These are phyloP conservation scores for Sylvilagus floridanus DNA, from an alignment of 2,797 vertebrate species.

Conservation along the genomic window DNA sequence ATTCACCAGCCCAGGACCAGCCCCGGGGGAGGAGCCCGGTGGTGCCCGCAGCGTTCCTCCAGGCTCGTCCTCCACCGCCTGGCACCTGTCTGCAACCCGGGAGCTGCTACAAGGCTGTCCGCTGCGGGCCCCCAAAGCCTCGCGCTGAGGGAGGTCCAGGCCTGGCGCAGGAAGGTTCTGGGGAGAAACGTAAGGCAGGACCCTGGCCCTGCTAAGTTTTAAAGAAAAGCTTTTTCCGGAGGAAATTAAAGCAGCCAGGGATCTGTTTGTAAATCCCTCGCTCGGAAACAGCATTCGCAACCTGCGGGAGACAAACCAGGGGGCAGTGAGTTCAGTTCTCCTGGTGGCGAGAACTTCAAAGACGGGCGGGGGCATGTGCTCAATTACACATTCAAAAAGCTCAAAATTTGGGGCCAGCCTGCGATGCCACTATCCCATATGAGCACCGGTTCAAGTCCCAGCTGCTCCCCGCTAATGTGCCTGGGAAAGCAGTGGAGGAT, in stretches of 20 bases:
- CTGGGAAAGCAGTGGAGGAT: no score
- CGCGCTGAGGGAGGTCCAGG: accelerated
- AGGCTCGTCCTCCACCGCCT: accelerated
- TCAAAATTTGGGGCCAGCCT: no score
- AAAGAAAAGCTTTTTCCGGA: constrained; percentile 95
- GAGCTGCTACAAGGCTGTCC: not conserved
- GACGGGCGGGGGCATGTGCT: no score
- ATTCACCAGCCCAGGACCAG: not conserved
- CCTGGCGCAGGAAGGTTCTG: not conserved
- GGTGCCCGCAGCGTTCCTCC: accelerated
- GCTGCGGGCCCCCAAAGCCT: not conserved
- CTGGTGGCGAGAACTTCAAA: not conserved
- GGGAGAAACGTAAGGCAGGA: not conserved
- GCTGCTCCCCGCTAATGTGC: no score
- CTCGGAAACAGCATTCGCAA: constrained; percentile 92
- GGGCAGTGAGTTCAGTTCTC: constrained; percentile 1
- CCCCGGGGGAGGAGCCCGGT: accelerated
- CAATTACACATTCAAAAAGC: no score
- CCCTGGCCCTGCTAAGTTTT: not conserved
- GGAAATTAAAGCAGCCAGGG: constrained; percentile 96
- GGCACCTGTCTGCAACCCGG: not conserved
- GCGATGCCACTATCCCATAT: no score
- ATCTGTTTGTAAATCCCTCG: constrained; percentile 96
- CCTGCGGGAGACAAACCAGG: constrained; percentile 86
- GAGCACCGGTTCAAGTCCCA: no score